Conservation (phyloP, 1,140 invertebrate genomes). For the Solen grandis region DNA sequence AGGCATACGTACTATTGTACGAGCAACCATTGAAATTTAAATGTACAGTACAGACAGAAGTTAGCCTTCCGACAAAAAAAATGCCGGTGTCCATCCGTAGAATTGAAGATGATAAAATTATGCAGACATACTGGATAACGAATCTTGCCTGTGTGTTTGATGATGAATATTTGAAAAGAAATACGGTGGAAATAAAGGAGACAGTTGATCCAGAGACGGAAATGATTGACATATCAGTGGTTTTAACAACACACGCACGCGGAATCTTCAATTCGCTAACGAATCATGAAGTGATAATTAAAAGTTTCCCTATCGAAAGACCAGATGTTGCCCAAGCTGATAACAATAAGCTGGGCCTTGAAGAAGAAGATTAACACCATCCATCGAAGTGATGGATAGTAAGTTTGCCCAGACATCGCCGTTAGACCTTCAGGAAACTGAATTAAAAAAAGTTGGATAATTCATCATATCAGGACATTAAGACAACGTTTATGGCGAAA, state of each 20-base stretch:
- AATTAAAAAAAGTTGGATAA: too few species aligned
- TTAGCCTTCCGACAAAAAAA: slow-evolving; percentile 8
- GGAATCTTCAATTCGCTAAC: slow-evolving; percentile 25
- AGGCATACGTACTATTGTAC: slow-evolving; percentile 35
- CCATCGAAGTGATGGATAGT: too few species aligned
- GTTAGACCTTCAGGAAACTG: too few species aligned
- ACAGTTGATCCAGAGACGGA: not conserved
- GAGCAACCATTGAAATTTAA: slow-evolving; percentile 4
- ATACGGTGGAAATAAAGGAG: not conserved
- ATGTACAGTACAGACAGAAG: slow-evolving; percentile 37
- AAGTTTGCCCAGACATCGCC: too few species aligned
- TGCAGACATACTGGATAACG: slow-evolving; percentile 9
- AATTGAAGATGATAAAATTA: slow-evolving; percentile 28
- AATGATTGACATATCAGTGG: not conserved
- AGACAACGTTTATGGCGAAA: too few species aligned
- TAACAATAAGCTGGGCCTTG: too few species aligned
- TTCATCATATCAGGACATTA: too few species aligned
- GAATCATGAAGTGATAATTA: slow-evolving; percentile 50
- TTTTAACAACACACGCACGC: slow-evolving; percentile 31
- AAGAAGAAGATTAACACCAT: too few species aligned
- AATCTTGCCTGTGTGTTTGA: slow-evolving; percentile 29
- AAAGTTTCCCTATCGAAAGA: too few species aligned
- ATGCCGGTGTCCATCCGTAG: slow-evolving; percentile 33
- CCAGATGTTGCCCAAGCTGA: too few species aligned
- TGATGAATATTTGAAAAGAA: slow-evolving; percentile 24